Evolutionary conservation across 2,888 invertebrate species (phyloP), one percentile per base, ranked within the genome.

Genomic region (Nomada goodeniana): DNA sequence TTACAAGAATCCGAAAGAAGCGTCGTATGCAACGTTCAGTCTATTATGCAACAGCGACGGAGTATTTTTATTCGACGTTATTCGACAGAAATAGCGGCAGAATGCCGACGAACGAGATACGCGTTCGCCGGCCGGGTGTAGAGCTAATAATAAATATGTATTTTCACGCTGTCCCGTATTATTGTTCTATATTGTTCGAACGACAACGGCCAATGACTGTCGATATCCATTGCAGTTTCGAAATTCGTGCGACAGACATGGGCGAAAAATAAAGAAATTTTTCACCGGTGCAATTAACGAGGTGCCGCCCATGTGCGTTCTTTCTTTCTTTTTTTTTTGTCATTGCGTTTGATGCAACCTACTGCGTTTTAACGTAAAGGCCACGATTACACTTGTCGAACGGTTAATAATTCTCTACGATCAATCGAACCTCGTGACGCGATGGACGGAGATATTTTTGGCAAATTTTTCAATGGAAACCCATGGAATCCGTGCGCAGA

Each of bases 151-250:
- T 61, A 55, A 72, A 79, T 72, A 72, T 61, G 15, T 44, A 68
- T 63, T 50, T 26, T 18, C 23, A 11, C 9, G n/a, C 36, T 7
- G 57, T 15, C 5, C 26, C 20, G 36, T 36, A 36, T 36, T 26
- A 63, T 64, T 72, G 72, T 78, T n/a, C 57, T 61, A 57, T 68
- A 79, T 76, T 72, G 64, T 67, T 61, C 42, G 13, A 65, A 67
- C 44, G 70, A 68, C 50, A 50, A 15, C 47, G 36, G 23, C 23
- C 60, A 42, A 77, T 77, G 65, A 71, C 77, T 18, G 36, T 60
- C 68, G 65, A 65, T 71, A 60, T 67, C 50, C 65, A 67, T 68
- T 64, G 55, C 2, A 55, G 20, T 53, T 55, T 53, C 5, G 18
- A 68, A 42, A 68, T 7, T 53, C 53, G 15, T 59, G 63, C 11